Evolutionary conservation across 2,797 vertebrate genomes (phyloP).

Genomic region (Hozukius guyotensis): DNA sequence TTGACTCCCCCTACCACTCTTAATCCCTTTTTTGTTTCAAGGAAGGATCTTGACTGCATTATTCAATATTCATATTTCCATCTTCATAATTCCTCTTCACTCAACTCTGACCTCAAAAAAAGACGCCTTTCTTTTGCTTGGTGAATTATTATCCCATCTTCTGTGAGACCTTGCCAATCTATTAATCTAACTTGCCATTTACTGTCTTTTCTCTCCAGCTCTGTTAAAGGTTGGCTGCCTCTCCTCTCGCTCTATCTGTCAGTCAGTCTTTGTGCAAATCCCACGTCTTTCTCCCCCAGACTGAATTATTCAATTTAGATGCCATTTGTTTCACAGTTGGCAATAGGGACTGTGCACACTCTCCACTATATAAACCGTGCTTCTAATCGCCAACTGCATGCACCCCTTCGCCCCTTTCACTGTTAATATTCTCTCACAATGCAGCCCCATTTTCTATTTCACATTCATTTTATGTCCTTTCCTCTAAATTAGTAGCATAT

Average conservation of each 20-base stretch:
- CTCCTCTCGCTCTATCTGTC: constrained; percentile 84
- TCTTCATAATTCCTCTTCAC: constrained; percentile 73
- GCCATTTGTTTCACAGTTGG: constrained; percentile 84
- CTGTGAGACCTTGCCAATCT: constrained; percentile 81
- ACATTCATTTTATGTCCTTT: constrained; percentile 63
- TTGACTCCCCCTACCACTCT: constrained; percentile 65
- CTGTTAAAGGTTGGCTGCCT: constrained; percentile 85
- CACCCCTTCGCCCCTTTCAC: constrained; percentile 41
- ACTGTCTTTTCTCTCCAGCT: constrained; percentile 81
- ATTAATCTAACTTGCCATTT: constrained; percentile 87
- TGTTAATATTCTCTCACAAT: constrained; percentile 56
- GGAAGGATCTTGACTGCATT: constrained; percentile 67
- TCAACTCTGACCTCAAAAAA: constrained; percentile 81
- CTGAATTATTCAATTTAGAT: constrained; percentile 86
- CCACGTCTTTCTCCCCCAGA: constrained; percentile 79
- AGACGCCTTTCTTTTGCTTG: constrained; percentile 72
- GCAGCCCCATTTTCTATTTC: constrained; percentile 57
- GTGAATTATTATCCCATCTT: constrained; percentile 82
- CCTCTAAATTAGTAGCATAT: constrained; percentile 65
- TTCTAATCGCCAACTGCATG: constrained; percentile 68
- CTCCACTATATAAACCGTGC: constrained; percentile 66
- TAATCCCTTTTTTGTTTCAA: constrained; percentile 71
- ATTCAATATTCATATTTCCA: constrained; percentile 79
- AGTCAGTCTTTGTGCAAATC: constrained; percentile 88
- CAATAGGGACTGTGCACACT: constrained; percentile 71